Conservation (phyloP, 2,888 invertebrate species). For the Sturmia bella region DNA sequence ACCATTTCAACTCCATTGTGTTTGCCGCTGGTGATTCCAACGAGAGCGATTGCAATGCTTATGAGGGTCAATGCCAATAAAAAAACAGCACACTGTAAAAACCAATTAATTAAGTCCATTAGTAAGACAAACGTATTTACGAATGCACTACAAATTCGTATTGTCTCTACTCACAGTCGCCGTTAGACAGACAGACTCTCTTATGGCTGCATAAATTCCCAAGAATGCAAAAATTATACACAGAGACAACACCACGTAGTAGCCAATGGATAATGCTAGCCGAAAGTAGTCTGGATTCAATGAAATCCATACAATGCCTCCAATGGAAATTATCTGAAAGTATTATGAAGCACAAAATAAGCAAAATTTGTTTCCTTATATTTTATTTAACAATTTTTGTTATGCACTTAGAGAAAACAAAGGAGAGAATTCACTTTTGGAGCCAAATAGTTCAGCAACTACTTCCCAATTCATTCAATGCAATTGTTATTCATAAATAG, state of each 20-base stretch:
- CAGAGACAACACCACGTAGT: constrained; percentile 73
- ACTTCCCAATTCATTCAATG: too few species aligned
- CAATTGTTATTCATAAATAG: too few species aligned
- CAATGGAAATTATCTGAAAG: constrained; percentile 75
- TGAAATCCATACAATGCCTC: constrained; percentile 74
- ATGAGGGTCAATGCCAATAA: constrained; percentile 87
- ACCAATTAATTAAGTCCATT: constrained; percentile 24
- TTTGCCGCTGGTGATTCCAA: constrained; percentile 85
- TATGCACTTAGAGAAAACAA: not conserved
- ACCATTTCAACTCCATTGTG: constrained; percentile 83
- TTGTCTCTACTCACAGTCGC: constrained; percentile 85
- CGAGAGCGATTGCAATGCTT: constrained; percentile 86
- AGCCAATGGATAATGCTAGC: constrained; percentile 72
- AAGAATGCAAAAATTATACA: constrained; percentile 84
- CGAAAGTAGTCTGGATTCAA: constrained; percentile 72
- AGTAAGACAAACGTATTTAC: not conserved
- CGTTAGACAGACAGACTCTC: constrained; percentile 93
- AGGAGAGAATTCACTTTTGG: too few species aligned
- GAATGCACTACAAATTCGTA: constrained; percentile 23
- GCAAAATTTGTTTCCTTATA: not conserved
- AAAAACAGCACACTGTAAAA: constrained; percentile 86
- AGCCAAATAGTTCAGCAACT: too few species aligned
- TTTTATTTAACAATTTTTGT: not conserved
- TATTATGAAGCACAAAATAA: not conserved
- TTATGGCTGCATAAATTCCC: constrained; percentile 93